Conservation (phyloP, 2,113 vertebrate genomes). For the Anthoscopus minutus region DNA sequence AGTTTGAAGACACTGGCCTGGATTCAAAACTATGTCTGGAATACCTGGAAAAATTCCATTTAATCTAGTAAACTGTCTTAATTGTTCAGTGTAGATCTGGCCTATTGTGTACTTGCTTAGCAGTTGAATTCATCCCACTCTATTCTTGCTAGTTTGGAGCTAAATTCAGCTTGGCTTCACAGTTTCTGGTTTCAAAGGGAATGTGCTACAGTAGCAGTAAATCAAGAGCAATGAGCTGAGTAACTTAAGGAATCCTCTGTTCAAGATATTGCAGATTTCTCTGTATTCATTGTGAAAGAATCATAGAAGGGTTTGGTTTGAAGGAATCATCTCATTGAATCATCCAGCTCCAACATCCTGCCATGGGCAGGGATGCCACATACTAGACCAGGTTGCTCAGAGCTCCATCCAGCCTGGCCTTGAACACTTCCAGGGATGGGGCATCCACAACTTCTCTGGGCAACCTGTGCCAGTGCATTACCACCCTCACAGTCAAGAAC, state of each 20-base stretch:
- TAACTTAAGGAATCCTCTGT: not conserved
- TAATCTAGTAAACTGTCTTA: not conserved
- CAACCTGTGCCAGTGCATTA: not conserved
- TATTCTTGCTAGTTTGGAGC: not conserved
- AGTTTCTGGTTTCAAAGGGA: not conserved
- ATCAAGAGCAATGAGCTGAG: not conserved
- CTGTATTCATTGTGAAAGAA: not conserved
- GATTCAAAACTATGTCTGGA: not conserved
- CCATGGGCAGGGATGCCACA: not conserved
- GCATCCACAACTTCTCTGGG: not conserved
- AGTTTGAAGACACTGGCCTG: not conserved
- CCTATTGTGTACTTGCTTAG: not conserved
- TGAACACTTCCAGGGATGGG: not conserved
- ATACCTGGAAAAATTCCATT: not conserved
- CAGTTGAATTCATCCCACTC: not conserved
- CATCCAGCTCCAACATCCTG: not conserved
- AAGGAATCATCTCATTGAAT: not conserved
- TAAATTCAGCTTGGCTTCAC: not conserved
- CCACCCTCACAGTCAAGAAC: not conserved
- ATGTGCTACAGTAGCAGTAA: not conserved
- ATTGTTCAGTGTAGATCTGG: not conserved
- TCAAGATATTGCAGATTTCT: not conserved
- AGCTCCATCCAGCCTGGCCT: not conserved
- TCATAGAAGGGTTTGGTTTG: not conserved
- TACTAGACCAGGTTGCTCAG: not conserved